Conservation (phyloP, 2,113 vertebrate genomes). For the Trematocara macrostoma region DNA sequence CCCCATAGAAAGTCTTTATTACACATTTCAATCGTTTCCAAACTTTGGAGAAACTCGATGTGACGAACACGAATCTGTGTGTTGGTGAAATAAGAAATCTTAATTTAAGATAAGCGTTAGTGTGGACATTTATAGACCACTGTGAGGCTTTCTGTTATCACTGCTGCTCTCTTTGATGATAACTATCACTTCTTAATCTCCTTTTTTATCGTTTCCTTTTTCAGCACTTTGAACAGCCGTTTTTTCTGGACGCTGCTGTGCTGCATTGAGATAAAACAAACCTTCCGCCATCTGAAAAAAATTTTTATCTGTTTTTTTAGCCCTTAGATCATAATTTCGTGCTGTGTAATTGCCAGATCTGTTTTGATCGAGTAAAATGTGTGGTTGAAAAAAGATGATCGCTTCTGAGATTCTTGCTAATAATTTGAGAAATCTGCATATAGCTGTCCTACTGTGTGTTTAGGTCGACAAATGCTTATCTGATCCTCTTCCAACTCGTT, state of each 20-base stretch:
- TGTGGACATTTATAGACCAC: not conserved
- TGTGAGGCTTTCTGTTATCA: slow-evolving; percentile 14
- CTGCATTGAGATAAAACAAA: not conserved
- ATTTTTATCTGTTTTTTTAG: not conserved
- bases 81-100: not conserved
- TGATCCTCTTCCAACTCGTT: not conserved
- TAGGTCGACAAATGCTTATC: not conserved
- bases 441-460: not conserved
- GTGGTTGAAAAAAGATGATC: not conserved
- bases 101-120: slow-evolving; percentile 4
- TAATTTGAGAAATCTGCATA: not conserved
- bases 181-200: slow-evolving; percentile 31
- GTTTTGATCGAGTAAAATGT: not conserved
- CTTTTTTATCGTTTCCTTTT: not conserved
- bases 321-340: slow-evolving; percentile 18
- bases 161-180: slow-evolving; percentile 30
- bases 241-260: not conserved
- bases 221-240: not conserved
- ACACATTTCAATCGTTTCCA: not conserved
- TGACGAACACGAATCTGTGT: not conserved
- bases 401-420: not conserved
- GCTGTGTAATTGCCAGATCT: not conserved
- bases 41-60: not conserved
- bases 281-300: not conserved
- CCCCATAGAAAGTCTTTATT: not conserved